Evolutionary conservation across 2,797 vertebrate genomes (phyloP).

Genomic region (Alectoris magna): DNA sequence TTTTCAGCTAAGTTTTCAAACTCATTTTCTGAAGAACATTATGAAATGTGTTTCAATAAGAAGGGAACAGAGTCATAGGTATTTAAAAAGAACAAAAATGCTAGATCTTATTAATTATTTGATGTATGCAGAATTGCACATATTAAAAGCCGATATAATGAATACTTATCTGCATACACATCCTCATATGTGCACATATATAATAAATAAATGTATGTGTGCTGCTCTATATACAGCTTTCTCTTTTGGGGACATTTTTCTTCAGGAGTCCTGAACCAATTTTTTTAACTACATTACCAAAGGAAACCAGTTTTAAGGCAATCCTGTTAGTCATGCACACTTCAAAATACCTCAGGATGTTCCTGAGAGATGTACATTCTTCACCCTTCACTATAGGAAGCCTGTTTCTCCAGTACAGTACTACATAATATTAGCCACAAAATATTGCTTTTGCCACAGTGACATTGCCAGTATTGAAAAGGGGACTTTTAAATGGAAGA

Average conservation of each 20-base stretch:
- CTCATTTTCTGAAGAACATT: not conserved
- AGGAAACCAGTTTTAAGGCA: not conserved
- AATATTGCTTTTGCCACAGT: not conserved
- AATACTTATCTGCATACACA: not conserved
- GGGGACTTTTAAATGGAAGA: conserved; percentile 8
- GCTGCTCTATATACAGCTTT: not conserved
- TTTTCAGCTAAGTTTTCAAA: not conserved
- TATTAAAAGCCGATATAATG: not conserved
- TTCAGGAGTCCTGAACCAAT: not conserved
- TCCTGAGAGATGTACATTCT: not conserved
- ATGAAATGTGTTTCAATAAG: rapidly evolving
- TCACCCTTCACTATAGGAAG: not conserved
- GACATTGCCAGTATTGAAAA: conserved; percentile 6
- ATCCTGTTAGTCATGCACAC: not conserved
- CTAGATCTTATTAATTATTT: not conserved
- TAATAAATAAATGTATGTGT: not conserved
- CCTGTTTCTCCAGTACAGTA: not conserved
- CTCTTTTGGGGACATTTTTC: not conserved
- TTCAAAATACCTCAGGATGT: not conserved
- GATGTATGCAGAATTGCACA: not conserved
- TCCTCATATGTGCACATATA: no score
- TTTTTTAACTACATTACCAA: not conserved
- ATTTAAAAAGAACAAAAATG: not conserved
- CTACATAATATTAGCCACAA: not conserved
- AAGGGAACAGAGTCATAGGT: not conserved